Percentiles rank a stretch among this genome's conserved stretches.
Evolutionary conservation across 2,888 invertebrate genomes (phyloP).

Genomic region (Craniophora ligustri): DNA sequence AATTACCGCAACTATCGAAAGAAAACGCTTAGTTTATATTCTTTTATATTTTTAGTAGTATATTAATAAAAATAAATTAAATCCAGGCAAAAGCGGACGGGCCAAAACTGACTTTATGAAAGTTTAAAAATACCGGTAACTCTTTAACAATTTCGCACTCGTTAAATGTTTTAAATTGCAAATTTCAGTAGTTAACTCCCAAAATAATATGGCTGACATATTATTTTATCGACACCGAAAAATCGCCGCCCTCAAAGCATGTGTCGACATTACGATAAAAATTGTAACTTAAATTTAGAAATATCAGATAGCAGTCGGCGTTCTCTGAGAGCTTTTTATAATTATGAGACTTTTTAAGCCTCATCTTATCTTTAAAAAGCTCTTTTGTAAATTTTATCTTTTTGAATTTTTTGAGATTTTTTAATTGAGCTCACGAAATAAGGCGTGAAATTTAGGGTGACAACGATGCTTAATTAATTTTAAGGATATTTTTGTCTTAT

Average conservation of each 20-base stretch:
- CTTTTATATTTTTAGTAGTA: no score
- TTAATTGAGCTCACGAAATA: conserved; percentile 56
- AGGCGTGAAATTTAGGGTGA: conserved; percentile 8
- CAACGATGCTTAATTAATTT: conserved; percentile 14
- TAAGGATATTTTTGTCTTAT: neutral
- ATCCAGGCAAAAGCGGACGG: no score
- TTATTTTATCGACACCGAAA: conserved; percentile 61
- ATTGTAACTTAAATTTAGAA: conserved; percentile 64
- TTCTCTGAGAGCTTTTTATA: conserved; percentile 45
- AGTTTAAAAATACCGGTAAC: neutral
- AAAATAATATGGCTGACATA: conserved; percentile 45
- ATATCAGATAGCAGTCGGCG: conserved; percentile 46
- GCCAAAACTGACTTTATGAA: no score
- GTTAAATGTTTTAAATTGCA: conserved; percentile 37
- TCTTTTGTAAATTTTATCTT: conserved; percentile 53
- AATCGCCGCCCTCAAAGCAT: conserved; percentile 68
- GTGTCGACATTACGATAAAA: conserved; percentile 77
- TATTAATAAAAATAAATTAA: no score
- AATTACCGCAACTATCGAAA: no score
- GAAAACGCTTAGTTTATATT: no score
- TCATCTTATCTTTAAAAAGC: conserved; percentile 51
- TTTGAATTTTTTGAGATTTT: conserved; percentile 51
- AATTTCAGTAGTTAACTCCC: conserved; percentile 39
- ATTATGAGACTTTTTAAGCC: conserved; percentile 56
- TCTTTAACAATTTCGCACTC: conserved; percentile 9